Conservation (phyloP, 92 coral and sea anemone genomes). For the Epizoanthus rinbou region DNA sequence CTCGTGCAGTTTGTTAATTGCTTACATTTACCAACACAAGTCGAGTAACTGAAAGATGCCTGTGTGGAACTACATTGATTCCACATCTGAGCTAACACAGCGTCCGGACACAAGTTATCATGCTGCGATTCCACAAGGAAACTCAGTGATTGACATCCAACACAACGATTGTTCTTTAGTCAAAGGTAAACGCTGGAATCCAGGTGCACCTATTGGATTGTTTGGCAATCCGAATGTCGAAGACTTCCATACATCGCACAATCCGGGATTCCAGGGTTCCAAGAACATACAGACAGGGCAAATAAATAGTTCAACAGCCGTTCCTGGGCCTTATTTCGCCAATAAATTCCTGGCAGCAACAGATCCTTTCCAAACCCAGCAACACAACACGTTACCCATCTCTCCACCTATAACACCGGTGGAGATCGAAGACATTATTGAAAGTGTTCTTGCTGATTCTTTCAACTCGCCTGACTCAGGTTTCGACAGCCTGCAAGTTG, state of each 20-base stretch:
- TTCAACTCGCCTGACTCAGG: neutral
- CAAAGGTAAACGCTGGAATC: neutral
- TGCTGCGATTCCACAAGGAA: neutral
- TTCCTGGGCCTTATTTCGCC: neutral
- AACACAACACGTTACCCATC: neutral
- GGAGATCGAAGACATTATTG: neutral
- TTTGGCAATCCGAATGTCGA: neutral
- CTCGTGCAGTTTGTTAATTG: too few species aligned
- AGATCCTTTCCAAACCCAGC: neutral
- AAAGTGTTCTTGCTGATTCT: neutral
- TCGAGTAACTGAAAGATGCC: neutral
- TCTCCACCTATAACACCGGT: neutral
- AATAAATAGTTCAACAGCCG: neutral
- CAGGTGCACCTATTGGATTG: neutral
- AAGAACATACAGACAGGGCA: too few species aligned
- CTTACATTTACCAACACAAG: too few species aligned
- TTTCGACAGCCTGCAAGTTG: neutral
- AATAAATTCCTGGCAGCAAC: neutral
- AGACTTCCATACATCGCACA: neutral
- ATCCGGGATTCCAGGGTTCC: neutral
- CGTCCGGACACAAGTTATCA: neutral
- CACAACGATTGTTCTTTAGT: neutral
- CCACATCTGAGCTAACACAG: neutral
- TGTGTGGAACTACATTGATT: neutral
- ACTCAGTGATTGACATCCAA: neutral